A percentile compares a stretch with the other conserved stretches of the same genome.
Conservation (phyloP, 2,113 vertebrate species). For the Argyrosomus japonicus region DNA sequence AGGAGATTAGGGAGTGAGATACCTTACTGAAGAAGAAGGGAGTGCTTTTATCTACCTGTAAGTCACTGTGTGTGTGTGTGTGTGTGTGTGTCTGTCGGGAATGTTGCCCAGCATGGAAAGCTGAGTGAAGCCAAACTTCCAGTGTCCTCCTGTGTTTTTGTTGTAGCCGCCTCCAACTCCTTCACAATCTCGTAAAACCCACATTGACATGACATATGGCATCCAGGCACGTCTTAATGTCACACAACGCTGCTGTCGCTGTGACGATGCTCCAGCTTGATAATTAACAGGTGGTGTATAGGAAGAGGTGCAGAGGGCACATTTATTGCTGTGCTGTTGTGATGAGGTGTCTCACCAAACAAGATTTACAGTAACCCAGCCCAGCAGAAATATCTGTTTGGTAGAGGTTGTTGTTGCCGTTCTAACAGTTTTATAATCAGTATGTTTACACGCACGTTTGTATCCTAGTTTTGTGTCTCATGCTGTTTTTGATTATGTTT, state of each 20-base stretch:
- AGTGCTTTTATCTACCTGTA: constrained; percentile 26
- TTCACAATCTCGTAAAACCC: constrained; percentile 40
- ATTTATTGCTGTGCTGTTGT: constrained; percentile 22
- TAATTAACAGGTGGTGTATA: constrained; percentile 49
- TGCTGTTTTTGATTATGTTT: neutral
- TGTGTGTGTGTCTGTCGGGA: constrained; percentile 27
- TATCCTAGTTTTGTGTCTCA: neutral
- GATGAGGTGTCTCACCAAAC: constrained; percentile 24
- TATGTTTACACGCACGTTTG: neutral
- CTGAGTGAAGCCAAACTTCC: constrained; percentile 52
- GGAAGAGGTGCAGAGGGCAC: constrained; percentile 26
- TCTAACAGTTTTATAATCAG: neutral
- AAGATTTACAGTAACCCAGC: constrained; percentile 12
- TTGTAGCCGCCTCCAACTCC: constrained; percentile 9
- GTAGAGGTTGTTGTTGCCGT: neutral
- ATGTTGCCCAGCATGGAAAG: constrained; percentile 45
- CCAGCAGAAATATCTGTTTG: constrained; percentile 2
- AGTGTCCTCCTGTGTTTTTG: constrained; percentile 52
- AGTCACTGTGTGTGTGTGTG: neutral
- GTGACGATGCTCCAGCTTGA: neutral
- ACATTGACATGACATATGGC: constrained; percentile 45
- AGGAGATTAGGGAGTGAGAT: constrained; percentile 26
- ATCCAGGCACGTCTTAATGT: constrained; percentile 40
- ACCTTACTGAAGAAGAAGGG: neutral
- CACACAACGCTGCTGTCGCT: constrained; percentile 6